Percentiles rank a stretch among this genome's conserved stretches.
Conservation (phyloP, 2,113 vertebrate genomes). For the Naja naja region DNA sequence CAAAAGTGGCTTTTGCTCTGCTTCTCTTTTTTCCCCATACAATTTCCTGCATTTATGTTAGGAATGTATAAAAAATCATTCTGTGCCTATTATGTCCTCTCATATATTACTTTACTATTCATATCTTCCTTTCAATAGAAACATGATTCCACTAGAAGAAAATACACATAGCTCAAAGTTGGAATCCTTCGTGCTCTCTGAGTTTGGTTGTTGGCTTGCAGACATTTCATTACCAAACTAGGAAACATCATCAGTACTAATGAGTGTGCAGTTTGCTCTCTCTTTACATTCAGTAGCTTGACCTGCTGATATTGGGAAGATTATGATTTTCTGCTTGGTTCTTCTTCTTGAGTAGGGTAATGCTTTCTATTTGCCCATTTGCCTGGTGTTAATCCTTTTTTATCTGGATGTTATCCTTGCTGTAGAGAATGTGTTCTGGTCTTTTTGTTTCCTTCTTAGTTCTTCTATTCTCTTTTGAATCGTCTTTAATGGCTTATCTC, state of each 20-base stretch:
- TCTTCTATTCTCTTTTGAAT: neutral
- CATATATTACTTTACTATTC: neutral
- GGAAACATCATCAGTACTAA: neutral
- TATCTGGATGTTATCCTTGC: neutral
- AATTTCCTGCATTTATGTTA: neutral
- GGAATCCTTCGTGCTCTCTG: neutral
- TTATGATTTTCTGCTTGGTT: neutral
- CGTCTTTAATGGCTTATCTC: neutral
- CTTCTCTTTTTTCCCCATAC: neutral
- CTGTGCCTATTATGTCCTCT: neutral
- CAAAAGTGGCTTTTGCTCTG: neutral
- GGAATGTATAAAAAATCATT: neutral
- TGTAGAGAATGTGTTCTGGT: neutral
- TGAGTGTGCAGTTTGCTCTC: neutral
- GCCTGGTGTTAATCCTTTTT: neutral
- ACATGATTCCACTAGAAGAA: neutral
- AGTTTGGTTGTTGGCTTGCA: neutral
- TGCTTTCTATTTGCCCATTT: neutral
- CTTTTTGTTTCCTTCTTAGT: neutral
- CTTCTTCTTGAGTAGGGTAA: neutral
- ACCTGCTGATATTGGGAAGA: neutral
- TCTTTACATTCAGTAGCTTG: neutral
- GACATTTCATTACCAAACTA: neutral
- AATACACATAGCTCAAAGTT: neutral
- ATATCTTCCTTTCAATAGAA: constrained; percentile 16